Conservation (phyloP, 2,888 invertebrate genomes). For the Athalia circularis region DNA sequence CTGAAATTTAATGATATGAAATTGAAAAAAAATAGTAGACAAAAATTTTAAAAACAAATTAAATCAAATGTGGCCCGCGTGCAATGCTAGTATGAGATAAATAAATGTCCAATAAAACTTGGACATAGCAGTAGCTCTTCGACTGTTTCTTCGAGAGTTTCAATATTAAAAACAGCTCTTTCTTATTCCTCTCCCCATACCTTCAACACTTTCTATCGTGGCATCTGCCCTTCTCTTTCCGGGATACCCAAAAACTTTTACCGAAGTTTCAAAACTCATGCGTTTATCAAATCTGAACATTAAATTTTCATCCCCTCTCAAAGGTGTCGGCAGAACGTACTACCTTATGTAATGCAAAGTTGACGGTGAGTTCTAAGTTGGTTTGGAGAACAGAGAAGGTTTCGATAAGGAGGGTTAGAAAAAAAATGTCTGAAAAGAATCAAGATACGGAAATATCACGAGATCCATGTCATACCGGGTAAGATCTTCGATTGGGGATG, state of each 20-base stretch:
- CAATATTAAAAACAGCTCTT: neutral
- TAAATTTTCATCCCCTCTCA: slow-evolving; percentile 39
- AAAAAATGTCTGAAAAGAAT: neutral
- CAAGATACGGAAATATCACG: slow-evolving; percentile 7
- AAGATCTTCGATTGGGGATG: too few relatives aligned
- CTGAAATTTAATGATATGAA: too few relatives aligned
- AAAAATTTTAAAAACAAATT: too few relatives aligned
- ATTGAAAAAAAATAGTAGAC: too few relatives aligned
- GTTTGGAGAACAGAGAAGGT: slow-evolving; percentile 7
- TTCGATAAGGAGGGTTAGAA: neutral
- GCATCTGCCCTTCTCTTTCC: neutral
- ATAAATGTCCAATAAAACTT: neutral
- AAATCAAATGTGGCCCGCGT: too few relatives aligned
- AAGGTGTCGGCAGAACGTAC: slow-evolving; percentile 36
- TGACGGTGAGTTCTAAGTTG: slow-evolving; percentile 10
- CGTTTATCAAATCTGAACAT: slow-evolving; percentile 37
- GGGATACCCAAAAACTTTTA: slow-evolving; percentile 7
- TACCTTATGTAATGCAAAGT: slow-evolving; percentile 36
- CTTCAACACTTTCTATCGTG: neutral
- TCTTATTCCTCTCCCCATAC: neutral
- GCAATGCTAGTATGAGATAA: too few relatives aligned
- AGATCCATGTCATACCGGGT: neutral
- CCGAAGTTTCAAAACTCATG: slow-evolving; percentile 27
- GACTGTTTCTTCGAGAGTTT: neutral
- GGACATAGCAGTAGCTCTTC: neutral